Evolutionary conservation across 2,797 vertebrate genomes (phyloP).

Genomic region (Mergus octosetaceus): DNA sequence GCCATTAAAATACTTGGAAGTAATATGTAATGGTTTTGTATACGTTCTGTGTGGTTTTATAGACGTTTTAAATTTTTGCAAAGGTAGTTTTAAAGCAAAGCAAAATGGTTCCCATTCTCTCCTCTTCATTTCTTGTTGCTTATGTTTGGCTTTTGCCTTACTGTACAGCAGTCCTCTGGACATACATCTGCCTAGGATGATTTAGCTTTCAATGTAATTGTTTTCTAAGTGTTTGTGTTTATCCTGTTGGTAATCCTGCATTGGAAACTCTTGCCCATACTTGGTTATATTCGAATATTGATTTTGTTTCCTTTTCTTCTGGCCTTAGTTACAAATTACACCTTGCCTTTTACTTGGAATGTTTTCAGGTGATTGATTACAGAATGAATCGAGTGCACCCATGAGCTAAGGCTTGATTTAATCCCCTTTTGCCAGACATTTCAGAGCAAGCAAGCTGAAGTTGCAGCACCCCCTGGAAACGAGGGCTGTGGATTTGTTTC

Average conservation of each 20-base stretch:
- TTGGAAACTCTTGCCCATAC: not conserved
- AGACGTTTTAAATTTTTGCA: not conserved
- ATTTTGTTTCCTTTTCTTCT: constrained; percentile 58
- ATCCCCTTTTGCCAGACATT: not conserved
- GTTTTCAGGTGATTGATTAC: constrained; percentile 62
- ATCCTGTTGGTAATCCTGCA: constrained; percentile 23
- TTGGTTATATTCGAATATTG: constrained; percentile 52
- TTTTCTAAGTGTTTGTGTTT: constrained; percentile 35
- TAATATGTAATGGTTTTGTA: not conserved
- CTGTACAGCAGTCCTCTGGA: not conserved
- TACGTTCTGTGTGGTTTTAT: not conserved
- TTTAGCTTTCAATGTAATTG: constrained; percentile 16
- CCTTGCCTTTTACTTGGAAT: constrained; percentile 12
- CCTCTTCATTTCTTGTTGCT: not conserved
- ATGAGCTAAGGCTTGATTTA: constrained; percentile 40
- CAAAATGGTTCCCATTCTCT: not conserved
- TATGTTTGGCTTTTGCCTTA: not conserved
- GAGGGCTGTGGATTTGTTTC: not conserved
- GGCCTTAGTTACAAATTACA: constrained; percentile 50
- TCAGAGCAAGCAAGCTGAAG: not conserved
- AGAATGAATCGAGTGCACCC: not conserved
- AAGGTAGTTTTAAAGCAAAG: not conserved
- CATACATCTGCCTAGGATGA: not conserved
- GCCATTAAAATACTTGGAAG: not conserved
- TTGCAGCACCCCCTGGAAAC: not conserved